Base-by-base conservation (phyloP, 1,140 invertebrate species). In the Hylyphantes graminicola region DNA sequence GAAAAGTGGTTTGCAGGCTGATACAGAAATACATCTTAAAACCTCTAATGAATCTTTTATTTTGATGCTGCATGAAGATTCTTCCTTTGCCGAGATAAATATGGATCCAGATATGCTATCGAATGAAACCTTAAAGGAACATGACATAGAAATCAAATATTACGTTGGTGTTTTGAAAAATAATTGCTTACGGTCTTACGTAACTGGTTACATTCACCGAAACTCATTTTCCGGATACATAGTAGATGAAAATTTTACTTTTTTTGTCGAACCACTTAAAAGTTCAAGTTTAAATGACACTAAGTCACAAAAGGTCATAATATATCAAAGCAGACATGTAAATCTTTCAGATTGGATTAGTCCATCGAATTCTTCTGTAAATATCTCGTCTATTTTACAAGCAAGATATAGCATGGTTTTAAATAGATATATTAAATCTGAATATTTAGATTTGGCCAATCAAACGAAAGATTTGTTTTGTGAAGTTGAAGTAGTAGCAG, bases 401-500 rank as follows among this genome's bases (percentile, higher is more conserved):
- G 61, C 21, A 17, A 63, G 9, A 13, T 35, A 59, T 11, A 59
- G 57, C 7, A n/a, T 57, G 0, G 48, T 21, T 4, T 15, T 48
- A 21, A 67, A 83, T 51, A 8, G 10, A 57, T 8, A 15, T 10
- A 54, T 61, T 5, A 9, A 8, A 35, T 19, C 19, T 1, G 35
- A 50, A 72, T 65, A 53, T 13, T 15, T 78, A 15, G 17, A 50
- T 11, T 65, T 59, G 7, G 59, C 11, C 7, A 19, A 53, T 57
- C 21, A 53, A 7, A 17, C 51, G 1, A 17, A 17, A 6, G 72
- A 83, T 17, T 12, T 55, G n/a, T 67, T 70, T 68, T 85, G 82
- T 19, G 64, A 76, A 68, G 59, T 85, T 61, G 82, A 85, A 70
- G 59, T 85, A 7, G 73, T 85, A 17, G 73, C 54, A 13, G 82